Percentiles rank a stretch among this genome's conserved stretches.
Evolutionary conservation across 2,113 vertebrate species (phyloP).

Genomic region (Plecturocebus donacophilus): DNA sequence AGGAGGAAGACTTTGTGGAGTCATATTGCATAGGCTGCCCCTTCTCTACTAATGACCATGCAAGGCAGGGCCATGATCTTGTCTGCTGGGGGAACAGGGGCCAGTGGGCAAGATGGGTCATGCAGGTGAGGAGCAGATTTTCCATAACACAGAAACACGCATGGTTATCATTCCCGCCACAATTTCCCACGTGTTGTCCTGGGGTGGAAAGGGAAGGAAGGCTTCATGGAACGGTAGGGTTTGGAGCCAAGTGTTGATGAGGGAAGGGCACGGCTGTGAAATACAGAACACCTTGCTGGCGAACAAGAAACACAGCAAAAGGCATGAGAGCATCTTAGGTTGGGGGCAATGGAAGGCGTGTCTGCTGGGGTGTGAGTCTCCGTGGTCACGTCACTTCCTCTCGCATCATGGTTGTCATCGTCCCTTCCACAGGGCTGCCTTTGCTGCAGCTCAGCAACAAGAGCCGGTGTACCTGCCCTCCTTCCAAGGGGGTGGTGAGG

Average conservation of each 20-base stretch:
- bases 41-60: not conserved
- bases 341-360: not conserved
- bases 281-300: not conserved
- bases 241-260: not conserved
- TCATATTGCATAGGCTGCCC: not conserved
- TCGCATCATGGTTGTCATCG: not conserved
- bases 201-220: not conserved
- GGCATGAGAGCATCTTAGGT: rapidly evolving
- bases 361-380: not conserved
- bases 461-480: not conserved
- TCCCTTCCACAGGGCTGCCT: not conserved
- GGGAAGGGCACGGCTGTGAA: not conserved
- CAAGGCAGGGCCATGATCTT: not conserved
- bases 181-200: not conserved
- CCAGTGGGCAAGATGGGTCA: not conserved
- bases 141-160: rapidly evolving
- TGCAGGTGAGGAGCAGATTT: not conserved
- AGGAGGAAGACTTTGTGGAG: not conserved
- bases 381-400: not conserved
- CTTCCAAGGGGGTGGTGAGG: not conserved
- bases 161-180: rapidly evolving
- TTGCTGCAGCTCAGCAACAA: not conserved
- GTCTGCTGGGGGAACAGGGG: not conserved
- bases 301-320: not conserved
- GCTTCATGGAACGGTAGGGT: not conserved